Percentiles rank a stretch among this genome's conserved stretches.
These are phyloP conservation scores for Hybognathus amarus DNA, from an alignment of 2,797 vertebrate species.

Conservation along the genomic window DNA sequence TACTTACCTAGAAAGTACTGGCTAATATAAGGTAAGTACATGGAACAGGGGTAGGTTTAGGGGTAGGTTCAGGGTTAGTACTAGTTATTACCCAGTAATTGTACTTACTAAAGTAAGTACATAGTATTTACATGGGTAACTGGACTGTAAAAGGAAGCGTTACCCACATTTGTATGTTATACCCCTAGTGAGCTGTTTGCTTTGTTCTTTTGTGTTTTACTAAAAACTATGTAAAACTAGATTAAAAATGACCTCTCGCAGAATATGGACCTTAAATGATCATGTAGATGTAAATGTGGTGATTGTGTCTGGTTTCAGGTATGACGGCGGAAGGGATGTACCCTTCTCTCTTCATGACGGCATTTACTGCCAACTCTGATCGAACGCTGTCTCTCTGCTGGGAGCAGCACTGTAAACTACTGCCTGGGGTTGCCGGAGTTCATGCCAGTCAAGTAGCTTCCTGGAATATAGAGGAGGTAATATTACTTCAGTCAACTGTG, in stretches of 20 bases:
- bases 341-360: conserved; percentile 93
- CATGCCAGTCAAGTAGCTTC: conserved; percentile 87
- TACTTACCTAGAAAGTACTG: no score
- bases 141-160: no score
- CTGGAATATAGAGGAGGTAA: conserved; percentile 94
- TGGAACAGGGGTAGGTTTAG: no score
- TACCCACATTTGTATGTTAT: no score
- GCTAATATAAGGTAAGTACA: no score
- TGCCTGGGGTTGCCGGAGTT: conserved; percentile 94
- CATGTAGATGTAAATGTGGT: conserved; percentile 29
- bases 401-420: conserved; percentile 97
- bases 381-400: conserved; percentile 92
- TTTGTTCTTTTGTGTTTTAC: no score
- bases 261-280: background rate
- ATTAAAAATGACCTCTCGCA: background rate
- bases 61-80: no score
- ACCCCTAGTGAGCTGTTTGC: no score
- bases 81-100: no score
- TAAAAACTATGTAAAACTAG: background rate
- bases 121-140: no score
- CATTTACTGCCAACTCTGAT: conserved; percentile 88
- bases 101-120: no score
- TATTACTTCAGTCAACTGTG: conserved; percentile 61
- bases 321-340: conserved; percentile 84
- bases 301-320: conserved; percentile 69